phyloP scores from a whole-genome alignment of 1,140 invertebrate species.

The Ridgeia piscesae region DNA sequence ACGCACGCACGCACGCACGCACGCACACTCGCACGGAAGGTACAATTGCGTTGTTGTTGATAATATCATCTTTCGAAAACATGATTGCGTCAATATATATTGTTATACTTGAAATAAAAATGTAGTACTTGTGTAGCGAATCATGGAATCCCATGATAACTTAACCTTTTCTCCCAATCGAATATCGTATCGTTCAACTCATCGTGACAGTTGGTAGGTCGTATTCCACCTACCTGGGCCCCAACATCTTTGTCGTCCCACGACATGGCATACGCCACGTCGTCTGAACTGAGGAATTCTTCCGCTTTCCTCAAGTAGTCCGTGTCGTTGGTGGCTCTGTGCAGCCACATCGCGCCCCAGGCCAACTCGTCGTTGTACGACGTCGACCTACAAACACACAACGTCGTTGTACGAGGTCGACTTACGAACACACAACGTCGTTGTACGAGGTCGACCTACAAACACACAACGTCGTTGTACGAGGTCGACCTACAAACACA shows the following conservation, averaged over 20 bases:
- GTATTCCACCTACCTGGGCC: constrained; percentile 58
- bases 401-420: no score
- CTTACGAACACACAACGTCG: no score
- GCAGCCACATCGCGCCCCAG: constrained; percentile 68
- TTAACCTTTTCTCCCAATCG: no score
- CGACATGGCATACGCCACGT: constrained; percentile 53
- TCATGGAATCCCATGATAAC: no score
- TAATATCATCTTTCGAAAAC: no score
- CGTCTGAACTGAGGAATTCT: constrained; percentile 59
- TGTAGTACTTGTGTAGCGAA: no score
- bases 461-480: no score
- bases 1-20: constrained; percentile 16
- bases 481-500: no score
- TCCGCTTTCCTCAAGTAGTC: constrained; percentile 63
- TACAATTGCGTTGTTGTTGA: no score
- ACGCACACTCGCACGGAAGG: constrained; percentile 2
- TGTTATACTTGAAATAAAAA: no score
- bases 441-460: no score
- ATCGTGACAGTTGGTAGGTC: neutral
- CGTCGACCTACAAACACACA: constrained; percentile 43
- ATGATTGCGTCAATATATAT: no score
- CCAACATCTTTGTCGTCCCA: constrained; percentile 67
- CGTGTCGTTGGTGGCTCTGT: constrained; percentile 63
- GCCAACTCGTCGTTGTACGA: constrained; percentile 67
- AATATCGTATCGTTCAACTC: neutral